Evolutionary conservation across 2,113 vertebrate genomes (phyloP).

Genomic region (Oreochromis spilurus): DNA sequence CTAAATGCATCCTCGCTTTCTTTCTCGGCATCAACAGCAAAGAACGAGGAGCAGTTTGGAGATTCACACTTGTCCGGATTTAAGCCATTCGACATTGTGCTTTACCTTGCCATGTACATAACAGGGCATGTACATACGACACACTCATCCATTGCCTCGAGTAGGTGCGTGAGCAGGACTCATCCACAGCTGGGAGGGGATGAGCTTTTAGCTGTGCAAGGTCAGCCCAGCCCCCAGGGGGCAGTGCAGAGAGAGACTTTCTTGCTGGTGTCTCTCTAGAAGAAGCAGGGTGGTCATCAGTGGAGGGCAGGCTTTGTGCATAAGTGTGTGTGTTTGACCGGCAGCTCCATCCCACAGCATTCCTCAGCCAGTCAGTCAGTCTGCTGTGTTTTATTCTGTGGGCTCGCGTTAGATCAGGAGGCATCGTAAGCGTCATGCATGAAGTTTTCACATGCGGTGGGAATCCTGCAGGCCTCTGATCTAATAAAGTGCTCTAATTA

Average conservation of each 20-base stretch:
- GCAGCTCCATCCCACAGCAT: background rate
- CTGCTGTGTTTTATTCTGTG: background rate
- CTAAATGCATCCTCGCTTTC: background rate
- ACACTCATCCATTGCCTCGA: constrained; percentile 53
- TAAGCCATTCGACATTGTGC: constrained; percentile 51
- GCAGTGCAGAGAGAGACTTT: constrained; percentile 33
- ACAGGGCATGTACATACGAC: constrained; percentile 63
- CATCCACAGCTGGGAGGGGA: constrained; percentile 50
- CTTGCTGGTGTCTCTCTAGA: constrained; percentile 24
- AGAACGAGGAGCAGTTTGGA: constrained; percentile 16
- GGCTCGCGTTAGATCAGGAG: constrained; percentile 6
- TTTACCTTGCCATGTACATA: constrained; percentile 69
- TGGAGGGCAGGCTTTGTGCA: constrained; percentile 1
- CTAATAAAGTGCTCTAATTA: background rate
- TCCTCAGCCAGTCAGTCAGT: constrained; percentile 4
- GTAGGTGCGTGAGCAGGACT: constrained; percentile 37
- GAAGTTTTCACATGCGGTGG: constrained; percentile 22
- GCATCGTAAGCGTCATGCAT: constrained; percentile 44
- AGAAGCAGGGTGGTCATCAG: constrained; percentile 50
- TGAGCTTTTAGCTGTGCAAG: constrained; percentile 49
- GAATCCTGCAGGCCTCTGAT: background rate
- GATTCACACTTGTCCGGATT: constrained; percentile 24
- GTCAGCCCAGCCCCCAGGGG: constrained; percentile 53
- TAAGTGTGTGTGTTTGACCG: background rate
- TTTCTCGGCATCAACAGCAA: background rate